These are phyloP conservation scores for Pseudochromis fuscus DNA, from an alignment of 2,797 vertebrate genomes.

Conservation along the genomic window DNA sequence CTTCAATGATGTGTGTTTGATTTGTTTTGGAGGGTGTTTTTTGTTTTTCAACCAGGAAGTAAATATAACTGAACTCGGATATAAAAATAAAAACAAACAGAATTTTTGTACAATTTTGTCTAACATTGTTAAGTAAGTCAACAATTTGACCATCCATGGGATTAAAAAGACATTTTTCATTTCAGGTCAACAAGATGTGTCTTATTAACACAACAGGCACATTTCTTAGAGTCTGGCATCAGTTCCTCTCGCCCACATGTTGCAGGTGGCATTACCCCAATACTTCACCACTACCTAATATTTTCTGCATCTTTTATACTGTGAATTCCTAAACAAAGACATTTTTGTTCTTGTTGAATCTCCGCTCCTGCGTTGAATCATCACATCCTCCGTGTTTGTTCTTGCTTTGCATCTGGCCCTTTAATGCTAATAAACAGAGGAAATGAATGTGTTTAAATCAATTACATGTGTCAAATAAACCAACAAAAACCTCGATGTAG, in stretches of 20 bases:
- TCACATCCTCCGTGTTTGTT: background rate
- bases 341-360: background rate
- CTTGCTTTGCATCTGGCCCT: background rate
- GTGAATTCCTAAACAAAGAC: background rate
- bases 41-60: too few relatives aligned
- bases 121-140: too few relatives aligned
- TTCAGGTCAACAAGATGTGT: too few relatives aligned
- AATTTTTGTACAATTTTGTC: too few relatives aligned
- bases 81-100: too few relatives aligned
- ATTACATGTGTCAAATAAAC: conserved; percentile 7
- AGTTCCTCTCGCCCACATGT: background rate
- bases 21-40: background rate
- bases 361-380: background rate
- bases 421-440: background rate
- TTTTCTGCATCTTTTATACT: background rate
- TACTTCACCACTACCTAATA: background rate
- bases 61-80: too few relatives aligned
- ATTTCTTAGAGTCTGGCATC: background rate
- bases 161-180: too few relatives aligned
- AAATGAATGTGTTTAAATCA: background rate
- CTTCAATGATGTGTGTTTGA: fast-evolving
- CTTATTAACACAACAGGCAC: too few relatives aligned
- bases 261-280: background rate
- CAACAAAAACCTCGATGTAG: background rate
- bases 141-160: too few relatives aligned